These are phyloP conservation scores for Drosophila kurseongensis DNA, from an alignment of 1,140 invertebrate species.

Conservation along the genomic window DNA sequence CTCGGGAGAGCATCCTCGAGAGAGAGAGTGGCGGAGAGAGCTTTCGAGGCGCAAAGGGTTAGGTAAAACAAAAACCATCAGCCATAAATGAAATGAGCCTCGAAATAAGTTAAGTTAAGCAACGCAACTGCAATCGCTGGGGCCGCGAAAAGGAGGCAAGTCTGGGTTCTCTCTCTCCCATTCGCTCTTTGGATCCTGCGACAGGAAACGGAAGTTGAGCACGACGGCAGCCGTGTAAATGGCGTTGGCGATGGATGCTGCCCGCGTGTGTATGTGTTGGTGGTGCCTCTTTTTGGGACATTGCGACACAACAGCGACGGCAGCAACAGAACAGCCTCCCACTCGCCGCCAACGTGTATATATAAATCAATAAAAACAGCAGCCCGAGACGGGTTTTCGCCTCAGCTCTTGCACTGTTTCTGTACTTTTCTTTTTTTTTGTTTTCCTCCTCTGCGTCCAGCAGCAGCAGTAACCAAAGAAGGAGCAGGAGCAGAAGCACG, in stretches of 20 bases:
- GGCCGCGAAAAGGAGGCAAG: constrained; percentile 7
- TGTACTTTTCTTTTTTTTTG: constrained; percentile 30
- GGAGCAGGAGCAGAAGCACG: constrained; percentile 7
- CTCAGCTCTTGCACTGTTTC: constrained; percentile 46
- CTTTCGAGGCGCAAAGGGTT: constrained; percentile 63
- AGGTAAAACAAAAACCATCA: constrained; percentile 32
- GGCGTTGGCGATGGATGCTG: constrained; percentile 40
- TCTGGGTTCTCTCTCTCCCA: constrained; percentile 5
- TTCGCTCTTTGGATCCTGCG: constrained; percentile 39
- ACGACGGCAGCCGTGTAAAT: constrained; percentile 46
- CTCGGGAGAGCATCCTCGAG: constrained; percentile 8
- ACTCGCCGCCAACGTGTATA: constrained; percentile 52
- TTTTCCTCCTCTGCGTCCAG: constrained; percentile 21
- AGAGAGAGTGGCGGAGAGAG: constrained; percentile 33
- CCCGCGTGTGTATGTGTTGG: constrained; percentile 46
- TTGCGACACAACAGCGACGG: constrained; percentile 45
- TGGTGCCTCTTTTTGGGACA: constrained; percentile 66
- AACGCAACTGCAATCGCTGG: constrained; percentile 62
- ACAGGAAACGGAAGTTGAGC: constrained; percentile 73
- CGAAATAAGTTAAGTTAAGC: constrained; percentile 61
- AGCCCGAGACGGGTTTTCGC: constrained; percentile 53
- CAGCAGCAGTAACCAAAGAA: constrained; percentile 28
- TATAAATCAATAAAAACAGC: constrained; percentile 82
- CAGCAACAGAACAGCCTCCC: constrained; percentile 57
- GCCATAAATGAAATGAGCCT: constrained; percentile 71